These are phyloP conservation scores for Pseudorhombus dupliciocellatus DNA, from an alignment of 2,113 vertebrate species.

Conservation along the genomic window DNA sequence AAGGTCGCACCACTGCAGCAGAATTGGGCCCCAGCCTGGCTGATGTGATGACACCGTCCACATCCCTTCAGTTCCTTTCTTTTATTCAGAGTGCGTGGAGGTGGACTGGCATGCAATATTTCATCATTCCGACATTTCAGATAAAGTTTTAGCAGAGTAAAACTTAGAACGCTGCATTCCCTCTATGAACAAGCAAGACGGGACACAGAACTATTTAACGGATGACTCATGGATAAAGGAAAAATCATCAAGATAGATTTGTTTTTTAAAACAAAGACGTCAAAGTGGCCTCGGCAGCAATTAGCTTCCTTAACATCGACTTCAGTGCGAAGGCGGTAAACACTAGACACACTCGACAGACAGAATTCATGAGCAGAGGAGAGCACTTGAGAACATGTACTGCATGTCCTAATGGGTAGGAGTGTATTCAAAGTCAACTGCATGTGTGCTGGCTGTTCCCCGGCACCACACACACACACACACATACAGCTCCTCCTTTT, in stretches of 20 bases:
- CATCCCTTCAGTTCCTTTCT: constrained; percentile 15
- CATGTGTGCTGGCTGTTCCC: constrained; percentile 68
- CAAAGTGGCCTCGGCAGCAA: background rate
- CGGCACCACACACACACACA: constrained; percentile 72
- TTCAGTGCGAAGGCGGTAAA: constrained; percentile 30
- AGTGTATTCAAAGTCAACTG: constrained; percentile 76
- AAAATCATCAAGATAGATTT: background rate
- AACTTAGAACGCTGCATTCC: constrained; percentile 72
- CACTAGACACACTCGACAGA: constrained; percentile 43
- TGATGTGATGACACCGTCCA: constrained; percentile 61
- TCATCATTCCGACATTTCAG: constrained; percentile 62
- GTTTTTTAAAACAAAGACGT: background rate
- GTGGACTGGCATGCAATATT: constrained; percentile 61
- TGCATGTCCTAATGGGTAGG: constrained; percentile 59
- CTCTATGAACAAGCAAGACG: constrained; percentile 66
- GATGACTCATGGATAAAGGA: constrained; percentile 12
- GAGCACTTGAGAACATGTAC: constrained; percentile 43
- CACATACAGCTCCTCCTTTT: constrained; percentile 70
- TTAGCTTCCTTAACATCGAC: constrained; percentile 6
- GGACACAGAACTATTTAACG: constrained; percentile 28
- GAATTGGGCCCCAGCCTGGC: constrained; percentile 11
- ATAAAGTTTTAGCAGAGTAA: constrained; percentile 65
- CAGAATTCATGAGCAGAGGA: constrained; percentile 32
- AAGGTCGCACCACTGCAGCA: constrained; percentile 6
- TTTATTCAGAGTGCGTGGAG: constrained; percentile 24